phyloP scores from a whole-genome alignment of 1,140 invertebrate species.

The Papilio polyxenes region DNA sequence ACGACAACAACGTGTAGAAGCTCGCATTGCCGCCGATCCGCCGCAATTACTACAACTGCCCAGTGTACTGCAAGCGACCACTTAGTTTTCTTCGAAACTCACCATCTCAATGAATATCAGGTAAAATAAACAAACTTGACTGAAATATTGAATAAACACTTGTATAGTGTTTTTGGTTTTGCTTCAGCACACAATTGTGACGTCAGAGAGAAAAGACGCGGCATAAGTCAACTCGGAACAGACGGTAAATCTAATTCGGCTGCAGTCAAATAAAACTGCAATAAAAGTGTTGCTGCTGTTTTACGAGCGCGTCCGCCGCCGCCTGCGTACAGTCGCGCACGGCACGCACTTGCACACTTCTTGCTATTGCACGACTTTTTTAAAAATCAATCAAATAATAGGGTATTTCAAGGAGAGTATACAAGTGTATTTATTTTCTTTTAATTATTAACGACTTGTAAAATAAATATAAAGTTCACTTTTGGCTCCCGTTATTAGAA shows the following conservation, averaged over 20 bases:
- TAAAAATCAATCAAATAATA: no score
- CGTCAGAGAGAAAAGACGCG: background rate
- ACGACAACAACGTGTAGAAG: background rate
- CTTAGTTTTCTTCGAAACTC: background rate
- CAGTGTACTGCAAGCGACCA: no score
- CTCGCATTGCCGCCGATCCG: background rate
- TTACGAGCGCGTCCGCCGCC: slow-evolving; percentile 34
- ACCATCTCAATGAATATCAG: no score
- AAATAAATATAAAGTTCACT: no score
- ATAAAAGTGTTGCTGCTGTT: slow-evolving; percentile 47
- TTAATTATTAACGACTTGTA: background rate
- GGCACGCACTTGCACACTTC: background rate
- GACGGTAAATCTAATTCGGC: slow-evolving; percentile 50
- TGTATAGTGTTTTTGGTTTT: background rate
- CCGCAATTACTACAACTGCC: no score
- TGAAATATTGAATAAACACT: background rate
- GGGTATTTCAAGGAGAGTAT: background rate
- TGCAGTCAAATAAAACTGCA: slow-evolving; percentile 48
- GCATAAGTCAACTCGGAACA: background rate
- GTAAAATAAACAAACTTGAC: no score
- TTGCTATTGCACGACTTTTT: background rate
- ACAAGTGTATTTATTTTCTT: background rate
- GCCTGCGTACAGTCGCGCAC: background rate
- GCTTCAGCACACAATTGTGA: background rate
- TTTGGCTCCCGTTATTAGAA: no score